Conservation (phyloP, 2,888 invertebrate genomes). For the Pegoplata infirma region DNA sequence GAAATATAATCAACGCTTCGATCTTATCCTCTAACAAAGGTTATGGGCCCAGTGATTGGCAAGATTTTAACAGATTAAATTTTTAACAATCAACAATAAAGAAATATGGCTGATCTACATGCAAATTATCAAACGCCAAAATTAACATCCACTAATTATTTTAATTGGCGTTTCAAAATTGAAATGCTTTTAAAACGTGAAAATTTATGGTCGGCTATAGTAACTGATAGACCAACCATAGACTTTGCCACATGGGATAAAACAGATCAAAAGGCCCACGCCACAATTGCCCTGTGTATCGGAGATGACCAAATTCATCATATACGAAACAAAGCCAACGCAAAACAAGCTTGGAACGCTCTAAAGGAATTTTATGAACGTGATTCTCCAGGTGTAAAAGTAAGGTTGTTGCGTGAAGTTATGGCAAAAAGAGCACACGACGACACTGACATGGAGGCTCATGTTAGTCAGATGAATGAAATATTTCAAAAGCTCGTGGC, state of each 20-base stretch:
- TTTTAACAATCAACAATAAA: neutral
- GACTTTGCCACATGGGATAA: slow-evolving; percentile 15
- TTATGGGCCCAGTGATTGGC: too few relatives aligned
- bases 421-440: slow-evolving; percentile 51
- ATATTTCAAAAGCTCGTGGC: neutral
- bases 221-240: neutral
- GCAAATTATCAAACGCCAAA: neutral
- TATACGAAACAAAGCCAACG: slow-evolving; percentile 16
- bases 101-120: neutral
- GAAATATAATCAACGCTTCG: too few relatives aligned
- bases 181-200: slow-evolving; percentile 4
- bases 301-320: slow-evolving; percentile 48
- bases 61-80: neutral
- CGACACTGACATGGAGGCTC: slow-evolving; percentile 46
- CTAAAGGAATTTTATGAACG: slow-evolving; percentile 46
- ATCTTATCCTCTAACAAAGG: too few relatives aligned
- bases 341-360: slow-evolving; percentile 38
- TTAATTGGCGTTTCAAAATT: slow-evolving; percentile 8
- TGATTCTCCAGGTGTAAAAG: slow-evolving; percentile 50
- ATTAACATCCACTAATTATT: slow-evolving; percentile 25
- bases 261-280: slow-evolving; percentile 32
- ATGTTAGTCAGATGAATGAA: slow-evolving; percentile 21
- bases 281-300: slow-evolving; percentile 40
- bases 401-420: slow-evolving; percentile 54
- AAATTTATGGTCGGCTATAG: neutral